Conservation (phyloP, 2,113 vertebrate species). For the Sialia sialis region DNA sequence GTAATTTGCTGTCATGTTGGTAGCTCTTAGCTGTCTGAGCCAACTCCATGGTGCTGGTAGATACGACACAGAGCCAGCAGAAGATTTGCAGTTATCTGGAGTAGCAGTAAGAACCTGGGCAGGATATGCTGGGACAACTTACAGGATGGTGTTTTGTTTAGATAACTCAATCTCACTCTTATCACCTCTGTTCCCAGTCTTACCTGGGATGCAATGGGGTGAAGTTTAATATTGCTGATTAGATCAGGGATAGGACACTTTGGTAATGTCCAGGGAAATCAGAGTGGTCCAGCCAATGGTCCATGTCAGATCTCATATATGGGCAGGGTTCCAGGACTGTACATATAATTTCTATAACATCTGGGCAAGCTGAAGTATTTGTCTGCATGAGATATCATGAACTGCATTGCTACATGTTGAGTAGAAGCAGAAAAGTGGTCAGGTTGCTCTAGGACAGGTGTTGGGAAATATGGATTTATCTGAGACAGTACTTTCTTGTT, state of each 20-base stretch:
- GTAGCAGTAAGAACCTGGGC: neutral
- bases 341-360: neutral
- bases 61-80: neutral
- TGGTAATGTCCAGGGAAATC: neutral
- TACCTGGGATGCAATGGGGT: neutral
- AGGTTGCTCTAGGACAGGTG: fast-evolving
- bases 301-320: neutral
- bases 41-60: neutral
- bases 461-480: neutral
- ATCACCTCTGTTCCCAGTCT: neutral
- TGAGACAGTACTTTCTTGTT: neutral
- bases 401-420: neutral
- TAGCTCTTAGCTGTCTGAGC: neutral
- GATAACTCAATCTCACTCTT: neutral
- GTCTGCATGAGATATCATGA: neutral
- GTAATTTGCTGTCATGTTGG: neutral
- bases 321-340: neutral
- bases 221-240: neutral
- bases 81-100: neutral
- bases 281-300: neutral
- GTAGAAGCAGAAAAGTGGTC: neutral
- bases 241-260: neutral
- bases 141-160: neutral
- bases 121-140: neutral
- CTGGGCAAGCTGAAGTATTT: neutral